Percentiles rank a stretch among this genome's conserved stretches.
phyloP scores from a whole-genome alignment of 2,888 invertebrate species.

The Campoletis raptor region DNA sequence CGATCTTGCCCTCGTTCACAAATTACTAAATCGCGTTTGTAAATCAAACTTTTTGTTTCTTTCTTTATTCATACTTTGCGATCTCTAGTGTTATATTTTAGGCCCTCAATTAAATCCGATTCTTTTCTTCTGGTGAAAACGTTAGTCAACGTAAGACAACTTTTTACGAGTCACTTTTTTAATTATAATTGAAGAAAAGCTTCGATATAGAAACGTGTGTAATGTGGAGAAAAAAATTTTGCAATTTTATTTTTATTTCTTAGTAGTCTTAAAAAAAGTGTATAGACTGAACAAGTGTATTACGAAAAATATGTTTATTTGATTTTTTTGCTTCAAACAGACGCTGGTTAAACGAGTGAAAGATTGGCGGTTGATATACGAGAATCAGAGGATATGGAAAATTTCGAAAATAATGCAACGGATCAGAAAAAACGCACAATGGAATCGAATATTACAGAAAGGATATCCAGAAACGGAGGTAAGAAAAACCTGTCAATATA shows the following conservation, averaged over 20 bases:
- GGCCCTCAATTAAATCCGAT: neutral
- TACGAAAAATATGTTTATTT: neutral
- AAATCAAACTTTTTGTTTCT: neutral
- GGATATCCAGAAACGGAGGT: slow-evolving; percentile 56
- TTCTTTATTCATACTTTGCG: neutral
- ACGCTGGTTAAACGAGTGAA: neutral
- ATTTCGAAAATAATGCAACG: slow-evolving; percentile 2
- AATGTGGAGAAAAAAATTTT: neutral
- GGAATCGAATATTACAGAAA: slow-evolving; percentile 1
- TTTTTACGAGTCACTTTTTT: neutral
- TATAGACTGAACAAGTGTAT: neutral
- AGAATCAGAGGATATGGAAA: slow-evolving; percentile 32
- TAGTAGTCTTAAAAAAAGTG: neutral
- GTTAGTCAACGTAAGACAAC: neutral
- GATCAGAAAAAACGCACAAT: slow-evolving; percentile 11
- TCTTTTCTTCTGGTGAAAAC: neutral
- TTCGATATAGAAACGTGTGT: neutral
- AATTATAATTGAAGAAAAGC: neutral
- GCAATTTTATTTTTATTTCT: neutral
- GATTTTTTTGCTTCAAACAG: slow-evolving; percentile 5
- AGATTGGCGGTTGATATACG: neutral
- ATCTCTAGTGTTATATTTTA: neutral
- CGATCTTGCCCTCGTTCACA: slow-evolving; percentile 57
- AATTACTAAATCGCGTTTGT: slow-evolving; percentile 42
- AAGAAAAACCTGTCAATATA: slow-evolving; percentile 19